Percentiles rank a stretch among this genome's conserved stretches.
phyloP scores from a whole-genome alignment of 2,113 vertebrate species.

The Ivindomyrus marchei region DNA sequence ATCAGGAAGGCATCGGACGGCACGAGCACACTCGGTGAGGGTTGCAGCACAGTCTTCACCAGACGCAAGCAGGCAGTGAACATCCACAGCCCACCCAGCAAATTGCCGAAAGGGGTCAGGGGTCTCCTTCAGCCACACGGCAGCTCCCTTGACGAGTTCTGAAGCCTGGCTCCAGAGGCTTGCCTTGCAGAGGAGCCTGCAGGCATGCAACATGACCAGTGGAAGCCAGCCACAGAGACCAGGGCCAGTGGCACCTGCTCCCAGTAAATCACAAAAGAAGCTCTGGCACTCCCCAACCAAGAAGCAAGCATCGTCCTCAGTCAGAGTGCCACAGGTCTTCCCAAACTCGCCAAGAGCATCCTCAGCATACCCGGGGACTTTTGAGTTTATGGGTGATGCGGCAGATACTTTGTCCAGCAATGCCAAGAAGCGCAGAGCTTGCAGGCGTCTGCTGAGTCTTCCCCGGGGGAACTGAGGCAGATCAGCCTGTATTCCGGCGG shows the following conservation, averaged over 20 bases:
- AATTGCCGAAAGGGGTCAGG: slow-evolving; percentile 38
- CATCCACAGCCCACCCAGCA: slow-evolving; percentile 44
- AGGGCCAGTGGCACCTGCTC: not conserved
- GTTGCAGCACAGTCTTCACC: not conserved
- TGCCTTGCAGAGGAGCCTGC: slow-evolving; percentile 63
- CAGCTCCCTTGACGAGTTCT: slow-evolving; percentile 34
- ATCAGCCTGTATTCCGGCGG: accelerated
- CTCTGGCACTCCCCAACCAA: slow-evolving; percentile 46
- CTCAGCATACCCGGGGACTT: slow-evolving; percentile 57
- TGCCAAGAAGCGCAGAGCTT: slow-evolving; percentile 70
- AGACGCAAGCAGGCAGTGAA: slow-evolving; percentile 40
- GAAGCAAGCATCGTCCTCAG: slow-evolving; percentile 54
- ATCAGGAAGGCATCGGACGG: slow-evolving; percentile 43
- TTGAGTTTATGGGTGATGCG: slow-evolving; percentile 23
- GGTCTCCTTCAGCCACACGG: slow-evolving; percentile 19
- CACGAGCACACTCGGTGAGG: slow-evolving; percentile 52
- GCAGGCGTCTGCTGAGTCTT: slow-evolving; percentile 54
- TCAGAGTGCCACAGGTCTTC: slow-evolving; percentile 32
- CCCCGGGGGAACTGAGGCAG: not conserved
- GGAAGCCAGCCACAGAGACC: not conserved
- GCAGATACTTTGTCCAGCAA: slow-evolving; percentile 54
- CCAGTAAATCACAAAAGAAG: slow-evolving; percentile 24
- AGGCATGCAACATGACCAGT: slow-evolving; percentile 56
- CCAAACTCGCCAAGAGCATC: slow-evolving; percentile 59
- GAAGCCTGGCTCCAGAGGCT: slow-evolving; percentile 40